These are phyloP conservation scores for Pimpla rufipes DNA, from an alignment of 2,888 invertebrate genomes.

Conservation along the genomic window DNA sequence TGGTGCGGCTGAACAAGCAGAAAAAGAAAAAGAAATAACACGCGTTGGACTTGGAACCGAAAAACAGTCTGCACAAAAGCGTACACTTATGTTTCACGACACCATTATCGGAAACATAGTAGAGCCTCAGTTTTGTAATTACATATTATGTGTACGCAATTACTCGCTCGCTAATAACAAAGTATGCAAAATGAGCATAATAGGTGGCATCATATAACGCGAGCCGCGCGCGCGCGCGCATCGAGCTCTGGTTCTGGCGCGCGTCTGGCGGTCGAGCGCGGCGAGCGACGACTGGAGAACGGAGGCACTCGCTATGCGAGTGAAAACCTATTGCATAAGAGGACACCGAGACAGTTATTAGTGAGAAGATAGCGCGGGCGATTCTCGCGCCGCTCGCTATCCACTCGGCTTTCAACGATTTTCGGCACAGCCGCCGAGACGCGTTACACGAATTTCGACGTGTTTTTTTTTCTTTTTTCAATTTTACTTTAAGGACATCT, in stretches of 20 bases:
- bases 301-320: slow-evolving; percentile 45
- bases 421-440: neutral
- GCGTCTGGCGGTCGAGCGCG: neutral
- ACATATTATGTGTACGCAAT: neutral
- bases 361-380: slow-evolving; percentile 46
- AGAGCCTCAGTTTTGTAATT: no score
- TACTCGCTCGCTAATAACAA: neutral
- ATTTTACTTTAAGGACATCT: neutral
- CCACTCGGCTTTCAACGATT: slow-evolving; percentile 5
- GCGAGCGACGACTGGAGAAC: slow-evolving; percentile 26
- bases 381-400: neutral
- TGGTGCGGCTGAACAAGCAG: slow-evolving; percentile 4
- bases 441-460: neutral
- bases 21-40: neutral
- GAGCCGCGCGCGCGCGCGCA: neutral
- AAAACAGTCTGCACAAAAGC: neutral
- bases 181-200: neutral
- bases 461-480: neutral
- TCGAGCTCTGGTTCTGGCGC: slow-evolving; percentile 14
- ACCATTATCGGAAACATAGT: no score
- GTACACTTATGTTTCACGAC: no score
- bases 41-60: slow-evolving; percentile 28
- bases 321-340: slow-evolving; percentile 62
- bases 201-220: slow-evolving; percentile 21
- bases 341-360: slow-evolving; percentile 47